Evolutionary conservation across 2,888 invertebrate species (phyloP).

Genomic region (Drosophila setosimentum): DNA sequence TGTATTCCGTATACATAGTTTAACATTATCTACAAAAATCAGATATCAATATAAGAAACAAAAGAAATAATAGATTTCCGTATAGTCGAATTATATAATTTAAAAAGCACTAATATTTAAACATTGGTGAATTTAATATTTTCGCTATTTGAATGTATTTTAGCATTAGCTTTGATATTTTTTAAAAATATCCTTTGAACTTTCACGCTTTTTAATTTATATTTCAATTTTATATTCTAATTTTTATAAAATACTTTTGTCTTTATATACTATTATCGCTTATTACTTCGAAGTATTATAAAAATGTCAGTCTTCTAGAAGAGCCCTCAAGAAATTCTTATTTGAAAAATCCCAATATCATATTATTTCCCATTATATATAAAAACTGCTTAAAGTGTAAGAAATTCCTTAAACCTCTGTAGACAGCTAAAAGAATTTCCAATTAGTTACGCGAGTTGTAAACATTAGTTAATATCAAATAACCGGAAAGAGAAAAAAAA

Average conservation of each 20-base stretch:
- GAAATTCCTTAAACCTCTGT: not conserved
- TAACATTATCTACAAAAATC: not conserved
- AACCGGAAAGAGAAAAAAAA: conserved; percentile 69
- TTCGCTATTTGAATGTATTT: not conserved
- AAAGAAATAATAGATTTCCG: too few relatives aligned
- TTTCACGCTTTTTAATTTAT: not conserved
- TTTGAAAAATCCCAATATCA: conserved; percentile 1
- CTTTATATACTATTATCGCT: not conserved
- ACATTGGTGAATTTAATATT: not conserved
- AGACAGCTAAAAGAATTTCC: conserved; percentile 11
- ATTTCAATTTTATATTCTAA: not conserved
- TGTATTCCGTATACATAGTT: not conserved
- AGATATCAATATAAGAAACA: not conserved
- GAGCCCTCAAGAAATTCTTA: not conserved
- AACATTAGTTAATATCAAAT: conserved; percentile 58
- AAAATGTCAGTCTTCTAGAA: not conserved
- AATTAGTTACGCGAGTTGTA: conserved; percentile 22
- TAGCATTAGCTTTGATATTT: not conserved
- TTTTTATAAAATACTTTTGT: not conserved
- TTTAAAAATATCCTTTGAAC: not conserved
- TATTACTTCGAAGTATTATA: not conserved
- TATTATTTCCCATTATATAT: not conserved
- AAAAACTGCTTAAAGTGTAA: not conserved
- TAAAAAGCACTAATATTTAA: not conserved
- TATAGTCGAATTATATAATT: too few relatives aligned